These are phyloP conservation scores for Paralichthys olivaceus DNA, from an alignment of 2,113 vertebrate genomes.

Conservation along the genomic window DNA sequence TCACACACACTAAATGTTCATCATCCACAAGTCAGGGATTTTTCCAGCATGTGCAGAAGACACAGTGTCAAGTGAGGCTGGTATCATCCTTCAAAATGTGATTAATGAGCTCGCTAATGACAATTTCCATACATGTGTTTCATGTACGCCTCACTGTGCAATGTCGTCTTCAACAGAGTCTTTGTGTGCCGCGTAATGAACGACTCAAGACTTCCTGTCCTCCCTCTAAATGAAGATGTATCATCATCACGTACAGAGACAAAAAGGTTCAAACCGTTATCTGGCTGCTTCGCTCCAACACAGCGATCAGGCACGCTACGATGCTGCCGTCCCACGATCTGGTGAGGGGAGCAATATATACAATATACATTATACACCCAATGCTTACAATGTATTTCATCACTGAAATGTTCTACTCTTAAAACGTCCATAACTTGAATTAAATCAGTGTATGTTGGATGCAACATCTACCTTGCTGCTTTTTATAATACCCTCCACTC, in stretches of 20 bases:
- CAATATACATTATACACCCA: background rate
- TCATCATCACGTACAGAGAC: slow-evolving; percentile 16
- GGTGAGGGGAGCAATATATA: background rate
- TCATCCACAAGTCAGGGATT: slow-evolving; percentile 42
- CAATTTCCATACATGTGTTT: slow-evolving; percentile 43
- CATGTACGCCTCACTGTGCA: slow-evolving; percentile 29
- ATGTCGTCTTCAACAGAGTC: slow-evolving; percentile 31
- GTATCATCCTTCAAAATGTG: slow-evolving; percentile 22
- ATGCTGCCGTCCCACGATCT: background rate
- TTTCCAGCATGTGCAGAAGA: background rate
- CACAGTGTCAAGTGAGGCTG: slow-evolving; percentile 20
- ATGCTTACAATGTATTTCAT: background rate
- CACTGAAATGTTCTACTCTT: background rate
- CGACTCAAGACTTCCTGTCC: slow-evolving; percentile 32
- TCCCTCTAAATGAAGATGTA: slow-evolving; percentile 58
- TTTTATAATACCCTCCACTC: background rate
- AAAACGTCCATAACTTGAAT: background rate
- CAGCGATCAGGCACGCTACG: background rate
- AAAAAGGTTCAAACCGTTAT: slow-evolving; percentile 4
- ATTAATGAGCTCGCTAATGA: slow-evolving; percentile 44
- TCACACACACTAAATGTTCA: slow-evolving; percentile 45
- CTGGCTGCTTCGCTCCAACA: slow-evolving; percentile 18
- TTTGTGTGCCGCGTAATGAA: slow-evolving; percentile 30
- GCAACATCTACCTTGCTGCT: background rate
- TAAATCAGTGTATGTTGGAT: slow-evolving; percentile 6